These are phyloP conservation scores for Pseudomyrmex cubaensis DNA, from an alignment of 1,140 invertebrate species.

Conservation along the genomic window DNA sequence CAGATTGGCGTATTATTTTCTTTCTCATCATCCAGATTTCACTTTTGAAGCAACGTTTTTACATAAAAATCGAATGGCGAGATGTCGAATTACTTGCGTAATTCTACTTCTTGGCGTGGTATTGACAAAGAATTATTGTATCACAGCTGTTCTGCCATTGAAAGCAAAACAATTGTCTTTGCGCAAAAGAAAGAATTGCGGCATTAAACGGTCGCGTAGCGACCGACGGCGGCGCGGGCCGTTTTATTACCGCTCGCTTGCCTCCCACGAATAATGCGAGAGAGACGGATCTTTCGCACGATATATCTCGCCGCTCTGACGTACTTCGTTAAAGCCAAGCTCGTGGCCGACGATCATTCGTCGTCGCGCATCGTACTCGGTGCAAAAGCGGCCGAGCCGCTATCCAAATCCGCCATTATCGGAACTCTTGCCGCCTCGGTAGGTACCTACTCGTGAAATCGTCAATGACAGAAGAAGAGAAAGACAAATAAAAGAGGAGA, in stretches of 20 bases:
- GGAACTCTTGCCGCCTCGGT: slow-evolving; percentile 72
- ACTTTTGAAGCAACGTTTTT: too few species aligned
- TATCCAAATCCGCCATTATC: slow-evolving; percentile 80
- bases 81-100: too few species aligned
- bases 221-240: neutral
- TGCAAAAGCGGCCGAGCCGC: slow-evolving; percentile 50
- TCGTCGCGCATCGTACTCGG: slow-evolving; percentile 51
- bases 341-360: slow-evolving; percentile 44
- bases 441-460: slow-evolving; percentile 71
- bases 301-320: slow-evolving; percentile 34
- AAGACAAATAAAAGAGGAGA: slow-evolving; percentile 15
- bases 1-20: too few species aligned
- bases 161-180: slow-evolving; percentile 24
- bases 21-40: too few species aligned
- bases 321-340: slow-evolving; percentile 70
- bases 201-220: slow-evolving; percentile 3
- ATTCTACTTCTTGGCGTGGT: too few species aligned
- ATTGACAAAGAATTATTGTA: neutral
- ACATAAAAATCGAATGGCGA: too few species aligned
- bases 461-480: slow-evolving; percentile 50
- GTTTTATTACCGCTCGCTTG: slow-evolving; percentile 16
- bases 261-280: slow-evolving; percentile 26
- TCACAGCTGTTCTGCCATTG: neutral
- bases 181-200: slow-evolving; percentile 11
- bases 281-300: slow-evolving; percentile 52